These are phyloP conservation scores for Brachionus paranguensis DNA, from an alignment of 1,140 invertebrate species.

Conservation along the genomic window DNA sequence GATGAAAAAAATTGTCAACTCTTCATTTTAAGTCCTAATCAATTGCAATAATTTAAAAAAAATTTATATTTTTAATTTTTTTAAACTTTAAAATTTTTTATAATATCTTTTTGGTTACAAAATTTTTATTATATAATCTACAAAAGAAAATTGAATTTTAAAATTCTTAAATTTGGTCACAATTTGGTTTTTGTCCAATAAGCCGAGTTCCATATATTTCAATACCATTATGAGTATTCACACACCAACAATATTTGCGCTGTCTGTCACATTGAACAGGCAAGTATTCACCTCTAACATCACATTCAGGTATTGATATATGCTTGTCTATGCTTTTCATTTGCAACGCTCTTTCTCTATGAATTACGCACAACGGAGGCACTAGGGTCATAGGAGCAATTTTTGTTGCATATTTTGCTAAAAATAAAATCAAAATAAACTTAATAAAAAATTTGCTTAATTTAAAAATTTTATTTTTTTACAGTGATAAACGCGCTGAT, in stretches of 20 bases:
- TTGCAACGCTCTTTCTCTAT: slow-evolving; percentile 14
- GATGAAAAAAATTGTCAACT: too few species aligned
- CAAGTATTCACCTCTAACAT: slow-evolving; percentile 6
- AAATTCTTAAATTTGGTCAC: background rate
- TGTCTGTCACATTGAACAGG: slow-evolving; percentile 36
- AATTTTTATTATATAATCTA: too few species aligned
- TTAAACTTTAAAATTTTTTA: too few species aligned
- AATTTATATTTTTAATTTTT: too few species aligned
- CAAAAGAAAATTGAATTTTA: background rate
- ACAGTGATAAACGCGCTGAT: slow-evolving; percentile 13
- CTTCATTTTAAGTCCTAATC: too few species aligned
- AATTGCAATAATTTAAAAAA: too few species aligned
- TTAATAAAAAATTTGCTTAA: background rate
- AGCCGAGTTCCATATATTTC: slow-evolving; percentile 17
- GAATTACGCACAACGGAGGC: slow-evolving; percentile 18
- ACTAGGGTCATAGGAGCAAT: background rate
- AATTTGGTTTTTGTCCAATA: slow-evolving; percentile 11
- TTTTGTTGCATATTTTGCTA: background rate
- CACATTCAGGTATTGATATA: slow-evolving; percentile 37
- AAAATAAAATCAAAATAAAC: background rate
- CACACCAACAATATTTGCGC: slow-evolving; percentile 34
- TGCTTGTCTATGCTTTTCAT: slow-evolving; percentile 9
- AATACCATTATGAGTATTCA: slow-evolving; percentile 25
- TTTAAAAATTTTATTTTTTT: background rate
- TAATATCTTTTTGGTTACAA: too few species aligned